Conservation (phyloP, 2,113 vertebrate genomes). For the Calidris pugnax region DNA sequence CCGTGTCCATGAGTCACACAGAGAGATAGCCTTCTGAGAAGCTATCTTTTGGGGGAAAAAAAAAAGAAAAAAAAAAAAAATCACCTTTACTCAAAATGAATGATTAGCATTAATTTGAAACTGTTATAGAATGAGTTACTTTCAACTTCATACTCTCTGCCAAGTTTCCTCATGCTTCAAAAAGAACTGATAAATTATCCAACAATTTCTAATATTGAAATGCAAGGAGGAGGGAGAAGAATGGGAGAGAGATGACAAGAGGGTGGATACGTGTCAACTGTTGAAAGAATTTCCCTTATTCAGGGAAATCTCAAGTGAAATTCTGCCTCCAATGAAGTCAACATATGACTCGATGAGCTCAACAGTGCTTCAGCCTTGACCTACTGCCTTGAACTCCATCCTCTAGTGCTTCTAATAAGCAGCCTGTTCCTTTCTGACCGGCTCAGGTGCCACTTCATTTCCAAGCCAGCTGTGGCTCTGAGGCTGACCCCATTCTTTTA, state of each 20-base stretch:
- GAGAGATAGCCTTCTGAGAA: background rate
- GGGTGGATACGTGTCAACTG: background rate
- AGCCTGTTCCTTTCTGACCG: background rate
- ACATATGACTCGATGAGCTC: background rate
- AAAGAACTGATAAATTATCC: conserved; percentile 34
- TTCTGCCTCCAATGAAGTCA: background rate
- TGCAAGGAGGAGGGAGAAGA: conserved; percentile 8
- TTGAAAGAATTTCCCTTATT: conserved; percentile 23
- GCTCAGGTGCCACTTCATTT: background rate
- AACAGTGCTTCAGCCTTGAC: background rate
- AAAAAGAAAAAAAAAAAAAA: background rate
- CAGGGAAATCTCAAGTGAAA: conserved; percentile 26
- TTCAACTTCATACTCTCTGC: background rate
- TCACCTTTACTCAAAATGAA: background rate
- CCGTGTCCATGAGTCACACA: background rate
- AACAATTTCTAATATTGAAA: conserved; percentile 37
- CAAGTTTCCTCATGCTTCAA: conserved; percentile 29
- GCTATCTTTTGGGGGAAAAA: background rate
- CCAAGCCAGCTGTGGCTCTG: background rate
- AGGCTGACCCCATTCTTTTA: background rate
- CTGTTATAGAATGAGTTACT: background rate
- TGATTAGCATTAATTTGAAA: background rate
- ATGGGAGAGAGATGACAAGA: conserved; percentile 13
- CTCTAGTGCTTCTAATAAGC: background rate
- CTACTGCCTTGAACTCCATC: background rate